Conservation (phyloP, 2,888 invertebrate species). For the Lochmaea crataegi region DNA sequence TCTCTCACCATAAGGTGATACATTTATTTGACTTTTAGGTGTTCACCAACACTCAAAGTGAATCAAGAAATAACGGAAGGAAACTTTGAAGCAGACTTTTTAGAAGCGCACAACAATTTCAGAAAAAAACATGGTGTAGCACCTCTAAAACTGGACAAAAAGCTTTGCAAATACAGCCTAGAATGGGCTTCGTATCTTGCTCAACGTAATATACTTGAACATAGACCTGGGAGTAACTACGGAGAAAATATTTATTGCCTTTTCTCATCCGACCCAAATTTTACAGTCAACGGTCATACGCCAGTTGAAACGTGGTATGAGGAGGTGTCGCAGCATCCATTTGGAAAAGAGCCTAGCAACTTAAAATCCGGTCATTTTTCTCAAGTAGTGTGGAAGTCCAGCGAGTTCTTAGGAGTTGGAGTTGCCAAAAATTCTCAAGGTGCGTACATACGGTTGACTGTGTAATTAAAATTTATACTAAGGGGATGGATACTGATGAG, state of each 20-base stretch:
- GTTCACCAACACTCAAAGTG: conserved; percentile 27
- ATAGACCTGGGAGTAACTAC: conserved; percentile 80
- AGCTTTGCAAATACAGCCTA: conserved; percentile 75
- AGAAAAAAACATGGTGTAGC: conserved; percentile 77
- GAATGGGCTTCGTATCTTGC: conserved; percentile 80
- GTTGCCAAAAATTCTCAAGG: conserved; percentile 76
- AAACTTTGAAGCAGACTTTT: conserved; percentile 76
- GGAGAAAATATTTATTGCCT: conserved; percentile 88
- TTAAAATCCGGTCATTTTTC: conserved; percentile 78
- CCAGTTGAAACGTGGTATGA: conserved; percentile 85
- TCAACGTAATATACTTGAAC: conserved; percentile 74
- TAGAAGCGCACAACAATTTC: conserved; percentile 81
- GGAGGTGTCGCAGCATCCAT: conserved; percentile 73
- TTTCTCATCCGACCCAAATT: conserved; percentile 78
- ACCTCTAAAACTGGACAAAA: conserved; percentile 73
- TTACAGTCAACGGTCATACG: conserved; percentile 74
- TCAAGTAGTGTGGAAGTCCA: conserved; percentile 78
- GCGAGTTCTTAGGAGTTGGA: conserved; percentile 75
- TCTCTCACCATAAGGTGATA: neutral
- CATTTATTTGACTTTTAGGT: neutral
- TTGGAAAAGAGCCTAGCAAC: conserved; percentile 72
- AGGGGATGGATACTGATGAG: no score
- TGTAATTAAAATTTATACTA: no score
- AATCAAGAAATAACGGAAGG: conserved; percentile 52
- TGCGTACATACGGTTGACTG: neutral